Evolutionary conservation across 2,113 vertebrate genomes (phyloP).

Genomic region (Melanerpes aurifrons): DNA sequence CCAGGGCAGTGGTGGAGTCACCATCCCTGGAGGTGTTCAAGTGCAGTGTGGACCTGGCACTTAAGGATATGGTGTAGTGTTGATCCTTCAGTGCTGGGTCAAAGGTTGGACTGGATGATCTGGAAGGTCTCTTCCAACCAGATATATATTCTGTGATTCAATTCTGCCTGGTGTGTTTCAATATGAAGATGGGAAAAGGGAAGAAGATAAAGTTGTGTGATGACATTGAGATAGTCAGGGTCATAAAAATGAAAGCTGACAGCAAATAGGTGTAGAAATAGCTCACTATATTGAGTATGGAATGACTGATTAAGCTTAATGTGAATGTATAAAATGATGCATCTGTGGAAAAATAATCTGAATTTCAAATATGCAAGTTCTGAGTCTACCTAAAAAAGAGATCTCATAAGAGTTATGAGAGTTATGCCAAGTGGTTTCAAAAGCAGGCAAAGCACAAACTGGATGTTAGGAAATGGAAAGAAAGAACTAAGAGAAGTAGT

Average conservation of each 20-base stretch:
- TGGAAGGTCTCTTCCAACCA: no score
- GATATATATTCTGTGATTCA: neutral
- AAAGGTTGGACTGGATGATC: no score
- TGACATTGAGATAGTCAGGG: neutral
- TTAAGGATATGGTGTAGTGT: no score
- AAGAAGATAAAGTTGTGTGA: neutral
- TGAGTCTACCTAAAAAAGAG: neutral
- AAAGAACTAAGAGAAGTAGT: neutral
- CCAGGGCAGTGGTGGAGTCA: no score
- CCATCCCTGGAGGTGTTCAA: no score
- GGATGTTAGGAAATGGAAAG: neutral
- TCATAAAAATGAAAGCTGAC: neutral
- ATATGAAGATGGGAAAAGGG: neutral
- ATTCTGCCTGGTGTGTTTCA: neutral
- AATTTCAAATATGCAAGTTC: neutral
- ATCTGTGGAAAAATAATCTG: neutral
- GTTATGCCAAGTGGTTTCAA: neutral
- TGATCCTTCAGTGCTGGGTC: no score
- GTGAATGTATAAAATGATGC: neutral
- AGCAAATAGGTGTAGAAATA: neutral
- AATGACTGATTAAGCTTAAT: neutral
- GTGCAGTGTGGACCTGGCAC: no score
- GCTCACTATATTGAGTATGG: neutral
- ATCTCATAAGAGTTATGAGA: neutral
- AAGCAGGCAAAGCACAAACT: neutral